Conservation (phyloP, 2,113 vertebrate genomes). For the Leucopsar rothschildi region DNA sequence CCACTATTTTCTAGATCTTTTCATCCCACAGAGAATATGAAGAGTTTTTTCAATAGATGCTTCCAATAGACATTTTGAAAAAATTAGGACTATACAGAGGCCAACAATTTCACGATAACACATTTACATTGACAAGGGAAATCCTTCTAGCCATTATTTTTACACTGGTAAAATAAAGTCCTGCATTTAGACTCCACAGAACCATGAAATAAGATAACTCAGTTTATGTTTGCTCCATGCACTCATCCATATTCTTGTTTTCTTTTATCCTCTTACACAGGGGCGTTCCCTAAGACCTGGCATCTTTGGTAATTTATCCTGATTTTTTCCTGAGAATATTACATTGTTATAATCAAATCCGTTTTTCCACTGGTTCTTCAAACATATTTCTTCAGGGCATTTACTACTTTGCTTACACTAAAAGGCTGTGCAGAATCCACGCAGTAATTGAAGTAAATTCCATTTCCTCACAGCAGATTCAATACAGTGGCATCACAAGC, state of each 20-base stretch:
- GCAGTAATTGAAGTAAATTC: background rate
- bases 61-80: background rate
- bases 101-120: background rate
- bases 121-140: background rate
- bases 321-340: background rate
- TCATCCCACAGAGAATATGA: background rate
- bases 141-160: background rate
- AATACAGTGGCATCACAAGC: background rate
- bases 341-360: slow-evolving; percentile 15
- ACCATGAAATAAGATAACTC: slow-evolving; percentile 5
- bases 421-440: background rate
- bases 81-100: background rate
- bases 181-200: background rate
- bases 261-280: slow-evolving; percentile 17
- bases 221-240: background rate
- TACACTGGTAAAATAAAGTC: background rate
- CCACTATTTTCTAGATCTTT: background rate
- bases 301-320: background rate
- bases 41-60: background rate
- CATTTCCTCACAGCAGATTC: background rate
- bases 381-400: slow-evolving; percentile 7
- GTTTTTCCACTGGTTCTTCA: slow-evolving; percentile 29
- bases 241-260: background rate
- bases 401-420: background rate
- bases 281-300: background rate